phyloP scores from a whole-genome alignment of 2,797 vertebrate species.

The Oreochromis mossambicus region DNA sequence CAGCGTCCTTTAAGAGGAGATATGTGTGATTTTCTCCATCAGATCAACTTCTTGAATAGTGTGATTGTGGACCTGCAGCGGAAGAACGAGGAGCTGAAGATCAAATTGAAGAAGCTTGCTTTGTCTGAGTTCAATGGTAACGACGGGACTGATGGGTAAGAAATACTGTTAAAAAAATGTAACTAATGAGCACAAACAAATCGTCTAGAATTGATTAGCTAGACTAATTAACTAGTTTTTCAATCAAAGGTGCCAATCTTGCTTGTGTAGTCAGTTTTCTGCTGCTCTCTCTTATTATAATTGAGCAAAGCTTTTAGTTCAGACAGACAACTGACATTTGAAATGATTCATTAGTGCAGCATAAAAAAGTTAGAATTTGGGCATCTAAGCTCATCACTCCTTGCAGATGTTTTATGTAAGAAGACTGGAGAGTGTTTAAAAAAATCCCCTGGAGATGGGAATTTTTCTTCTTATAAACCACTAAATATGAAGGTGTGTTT shows the following conservation, averaged over 20 bases:
- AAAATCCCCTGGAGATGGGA: not conserved
- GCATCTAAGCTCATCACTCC: not conserved
- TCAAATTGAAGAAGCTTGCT: slow-evolving; percentile 90
- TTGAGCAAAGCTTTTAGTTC: not conserved
- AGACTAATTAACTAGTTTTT: not conserved
- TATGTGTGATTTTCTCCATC: not conserved
- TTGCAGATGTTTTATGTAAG: not conserved
- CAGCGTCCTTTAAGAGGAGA: not conserved
- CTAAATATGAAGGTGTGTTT: not conserved
- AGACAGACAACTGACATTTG: not conserved
- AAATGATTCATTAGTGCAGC: not conserved
- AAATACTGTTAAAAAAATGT: not conserved
- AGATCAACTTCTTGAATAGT: slow-evolving; percentile 98
- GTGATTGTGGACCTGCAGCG: slow-evolving; percentile 95
- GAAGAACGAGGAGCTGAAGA: slow-evolving; percentile 92
- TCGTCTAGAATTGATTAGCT: not conserved
- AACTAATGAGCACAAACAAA: not conserved
- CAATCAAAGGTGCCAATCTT: not conserved
- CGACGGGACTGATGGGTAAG: slow-evolving; percentile 82
- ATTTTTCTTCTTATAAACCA: not conserved
- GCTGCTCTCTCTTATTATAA: not conserved
- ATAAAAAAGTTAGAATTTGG: not conserved
- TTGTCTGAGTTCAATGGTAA: slow-evolving; percentile 92
- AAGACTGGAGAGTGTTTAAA: not conserved
- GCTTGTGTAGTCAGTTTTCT: not conserved